Base-by-base conservation (phyloP, 2,797 vertebrate species). In the Eospalax fontanierii region DNA sequence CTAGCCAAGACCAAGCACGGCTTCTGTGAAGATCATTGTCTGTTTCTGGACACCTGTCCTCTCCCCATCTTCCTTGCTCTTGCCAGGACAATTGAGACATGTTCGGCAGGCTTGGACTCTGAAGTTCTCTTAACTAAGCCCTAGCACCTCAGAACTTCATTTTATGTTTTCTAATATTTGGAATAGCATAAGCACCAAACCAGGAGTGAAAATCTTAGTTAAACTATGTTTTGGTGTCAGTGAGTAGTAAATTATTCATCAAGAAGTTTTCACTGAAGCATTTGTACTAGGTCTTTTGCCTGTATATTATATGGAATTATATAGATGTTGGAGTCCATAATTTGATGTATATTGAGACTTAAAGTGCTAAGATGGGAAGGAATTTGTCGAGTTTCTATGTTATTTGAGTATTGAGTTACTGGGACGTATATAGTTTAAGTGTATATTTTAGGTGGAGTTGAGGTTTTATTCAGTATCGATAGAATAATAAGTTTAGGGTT, bases 301-400 rank as follows among this genome's bases (percentile, higher is more conserved):
- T 91, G 9, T 50, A 1, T 59, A 26, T 50, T 80, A 81, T 11
- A 28, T 11, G 68, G 33, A 85, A 18, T 80, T 83, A 3, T 6
- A 19, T 35, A 79, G 24, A 10, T 86, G 14, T 16, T 90, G 40
- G 24, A 89, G 35, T 87, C 63, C 57, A 82, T 75, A 90, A n/a
- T 61, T 57, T 66, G 68, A 30, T 84, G 61, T 75, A 54, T 89
- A 22, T 90, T 61, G 59, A 90, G 16, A 94, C 89, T 93, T 66
- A 96, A 93, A 95, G 89, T 66, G 57, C 74, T 90, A 70, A 96
- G 7, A 38, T 87, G 57, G 88, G 59, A 93, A 84, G 61, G 87
- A 43, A 43, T 54, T 78, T 76, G 19, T 79, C 70, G 90, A 59
- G 40, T 91, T 87, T 92, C 43, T 81, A 43, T 90, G n/a, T 59